Base-by-base conservation (phyloP, 1,140 invertebrate genomes). In the Drosophila nigromelanica region DNA sequence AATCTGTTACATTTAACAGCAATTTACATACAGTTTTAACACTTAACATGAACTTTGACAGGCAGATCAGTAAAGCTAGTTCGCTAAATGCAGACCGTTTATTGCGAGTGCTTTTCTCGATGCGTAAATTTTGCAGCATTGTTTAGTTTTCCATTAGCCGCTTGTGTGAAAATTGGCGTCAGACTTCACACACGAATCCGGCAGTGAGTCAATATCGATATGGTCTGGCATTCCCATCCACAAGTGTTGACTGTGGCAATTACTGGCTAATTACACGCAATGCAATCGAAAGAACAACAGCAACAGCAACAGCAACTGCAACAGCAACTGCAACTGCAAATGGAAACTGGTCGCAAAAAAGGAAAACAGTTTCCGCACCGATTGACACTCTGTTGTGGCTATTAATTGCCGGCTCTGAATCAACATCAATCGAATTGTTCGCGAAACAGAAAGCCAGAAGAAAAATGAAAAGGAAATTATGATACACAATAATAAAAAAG, bases 121-220 rank as follows among this genome's bases (percentile, higher is more conserved):
- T n/a, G n/a, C n/a, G n/a, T n/a, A n/a, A n/a, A n/a, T n/a, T n/a
- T 18, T 24, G 14, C 4, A 35, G 30, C 27, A 33, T 33, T 51
- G 48, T 54, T 37, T 6, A 12, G 37, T 35, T 58, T 68, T 60
- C 35, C 51, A 78, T 73, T 61, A 66, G 52, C 12, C 59, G 47
- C 7, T 42, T 56, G 80, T 85, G 80, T 83, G 73, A 80, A 85
- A 85, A 80, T 71, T 73, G 71, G 80, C 72, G 80, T 69, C 67
- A 63, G 61, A 73, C 55, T 66, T 85, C 64, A 63, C 79, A 82
- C 79, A 62, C 14, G 50, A 18, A 6, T 27, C 14, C 1, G 18
- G 40, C 15, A 10, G 5, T 51, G 51, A 58, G 67, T 54, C 42
- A 61, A 55, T 33, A 43, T n/a, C 50, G 58, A 50, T 51, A 30